A percentile compares a stretch with the other conserved stretches of the same genome.
Conservation (phyloP, 2,888 invertebrate genomes). For the Nomada fucata region DNA sequence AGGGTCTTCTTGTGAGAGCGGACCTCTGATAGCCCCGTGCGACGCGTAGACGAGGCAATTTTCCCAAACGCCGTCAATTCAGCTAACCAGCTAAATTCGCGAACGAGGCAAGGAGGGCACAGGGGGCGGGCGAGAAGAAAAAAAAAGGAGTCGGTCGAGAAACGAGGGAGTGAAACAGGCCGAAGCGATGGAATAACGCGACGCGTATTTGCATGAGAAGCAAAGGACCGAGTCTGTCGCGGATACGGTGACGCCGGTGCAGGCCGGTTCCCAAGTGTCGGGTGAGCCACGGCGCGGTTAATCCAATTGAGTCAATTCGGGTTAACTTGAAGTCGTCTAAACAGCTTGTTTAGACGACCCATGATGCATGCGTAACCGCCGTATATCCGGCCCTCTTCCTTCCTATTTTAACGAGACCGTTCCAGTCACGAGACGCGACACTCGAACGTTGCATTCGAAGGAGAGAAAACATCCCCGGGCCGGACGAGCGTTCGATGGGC, state of each 20-base stretch:
- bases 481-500: not conserved
- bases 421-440: slow-evolving; percentile 55
- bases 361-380: slow-evolving; percentile 78
- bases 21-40: slow-evolving; percentile 35
- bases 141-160: slow-evolving; percentile 62
- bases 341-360: slow-evolving; percentile 83
- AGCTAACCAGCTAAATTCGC: slow-evolving; percentile 77
- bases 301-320: slow-evolving; percentile 84
- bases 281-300: slow-evolving; percentile 82
- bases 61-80: slow-evolving; percentile 76
- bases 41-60: slow-evolving; percentile 69
- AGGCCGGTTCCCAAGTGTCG: slow-evolving; percentile 83
- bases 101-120: slow-evolving; percentile 65
- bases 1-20: slow-evolving; percentile 50
- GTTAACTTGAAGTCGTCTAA: slow-evolving; percentile 84
- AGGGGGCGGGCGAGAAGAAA: slow-evolving; percentile 52
- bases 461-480: not conserved
- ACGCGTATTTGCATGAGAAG: slow-evolving; percentile 83
- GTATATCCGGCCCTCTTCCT: slow-evolving; percentile 80
- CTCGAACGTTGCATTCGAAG: slow-evolving; percentile 11
- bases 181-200: slow-evolving; percentile 69
- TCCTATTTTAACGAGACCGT: slow-evolving; percentile 74
- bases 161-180: slow-evolving; percentile 56
- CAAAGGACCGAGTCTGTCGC: slow-evolving; percentile 73
- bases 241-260: slow-evolving; percentile 74